Conservation (phyloP, 2,888 invertebrate genomes). For the Parelbella ahira region DNA sequence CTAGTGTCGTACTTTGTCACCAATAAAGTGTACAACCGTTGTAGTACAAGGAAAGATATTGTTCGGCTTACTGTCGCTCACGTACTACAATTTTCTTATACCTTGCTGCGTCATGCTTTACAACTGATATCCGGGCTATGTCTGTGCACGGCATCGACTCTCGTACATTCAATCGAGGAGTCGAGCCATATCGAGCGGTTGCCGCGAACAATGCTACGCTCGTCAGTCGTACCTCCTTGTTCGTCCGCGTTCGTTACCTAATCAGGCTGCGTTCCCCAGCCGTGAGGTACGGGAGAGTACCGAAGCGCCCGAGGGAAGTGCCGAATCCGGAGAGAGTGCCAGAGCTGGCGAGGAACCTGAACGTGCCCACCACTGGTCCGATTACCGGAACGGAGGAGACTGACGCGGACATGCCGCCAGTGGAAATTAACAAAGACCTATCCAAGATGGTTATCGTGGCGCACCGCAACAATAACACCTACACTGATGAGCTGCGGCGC, state of each 20-base stretch:
- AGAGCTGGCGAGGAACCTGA: conserved; percentile 38
- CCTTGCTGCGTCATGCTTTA: no score
- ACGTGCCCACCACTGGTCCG: conserved; percentile 20
- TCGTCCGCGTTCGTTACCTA: conserved; percentile 34
- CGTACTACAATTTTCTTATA: no score
- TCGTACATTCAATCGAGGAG: conserved; percentile 57
- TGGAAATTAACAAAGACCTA: conserved; percentile 46
- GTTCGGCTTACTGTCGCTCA: no score
- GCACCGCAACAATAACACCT: conserved; percentile 92
- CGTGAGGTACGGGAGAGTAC: conserved; percentile 97
- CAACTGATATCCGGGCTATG: no score
- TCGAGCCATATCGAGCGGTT: conserved; percentile 41
- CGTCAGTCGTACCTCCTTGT: conserved; percentile 28
- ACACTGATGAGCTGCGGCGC: conserved; percentile 90
- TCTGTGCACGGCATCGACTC: conserved; percentile 36
- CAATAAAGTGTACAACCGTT: no score
- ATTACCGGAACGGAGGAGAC: conserved; percentile 34
- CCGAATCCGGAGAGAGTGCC: conserved; percentile 41
- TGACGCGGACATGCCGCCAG: conserved; percentile 33
- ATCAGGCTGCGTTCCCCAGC: conserved; percentile 80
- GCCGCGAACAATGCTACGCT: conserved; percentile 42
- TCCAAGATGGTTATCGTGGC: conserved; percentile 82
- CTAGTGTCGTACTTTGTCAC: no score
- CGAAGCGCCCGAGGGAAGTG: conserved; percentile 92
- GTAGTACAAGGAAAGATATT: no score